phyloP scores from a whole-genome alignment of 2,113 vertebrate genomes.

The Acrocephalus arundinaceus region DNA sequence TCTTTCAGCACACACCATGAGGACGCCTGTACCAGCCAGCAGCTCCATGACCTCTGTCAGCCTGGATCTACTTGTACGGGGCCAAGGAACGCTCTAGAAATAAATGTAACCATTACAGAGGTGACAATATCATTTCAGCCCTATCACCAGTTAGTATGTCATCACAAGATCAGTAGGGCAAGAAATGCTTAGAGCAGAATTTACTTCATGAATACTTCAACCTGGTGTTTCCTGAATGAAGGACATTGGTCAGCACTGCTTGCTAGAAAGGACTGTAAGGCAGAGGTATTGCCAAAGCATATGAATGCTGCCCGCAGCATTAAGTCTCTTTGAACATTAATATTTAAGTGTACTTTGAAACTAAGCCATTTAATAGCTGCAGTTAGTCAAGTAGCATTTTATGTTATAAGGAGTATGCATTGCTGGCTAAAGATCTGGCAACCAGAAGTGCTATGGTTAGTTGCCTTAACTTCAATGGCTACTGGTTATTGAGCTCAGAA shows the following conservation, averaged over 20 bases:
- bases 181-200: background rate
- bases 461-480: background rate
- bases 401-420: fast-evolving
- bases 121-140: background rate
- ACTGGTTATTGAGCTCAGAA: background rate
- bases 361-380: constrained; percentile 4
- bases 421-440: background rate
- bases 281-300: background rate
- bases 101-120: background rate
- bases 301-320: background rate
- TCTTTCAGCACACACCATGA: background rate
- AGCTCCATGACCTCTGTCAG: background rate
- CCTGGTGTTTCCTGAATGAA: constrained; percentile 4
- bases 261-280: background rate
- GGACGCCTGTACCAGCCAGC: background rate
- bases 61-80: fast-evolving
- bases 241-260: background rate
- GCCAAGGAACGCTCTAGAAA: background rate
- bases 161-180: background rate
- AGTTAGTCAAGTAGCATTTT: background rate
- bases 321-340: constrained; percentile 30
- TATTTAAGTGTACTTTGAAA: constrained; percentile 43
- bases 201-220: background rate
- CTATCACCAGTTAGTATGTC: background rate
- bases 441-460: background rate